Evolutionary conservation across 2,113 vertebrate species (phyloP), one percentile per base, ranked within the genome.

Genomic region (Ascaphus truei): DNA sequence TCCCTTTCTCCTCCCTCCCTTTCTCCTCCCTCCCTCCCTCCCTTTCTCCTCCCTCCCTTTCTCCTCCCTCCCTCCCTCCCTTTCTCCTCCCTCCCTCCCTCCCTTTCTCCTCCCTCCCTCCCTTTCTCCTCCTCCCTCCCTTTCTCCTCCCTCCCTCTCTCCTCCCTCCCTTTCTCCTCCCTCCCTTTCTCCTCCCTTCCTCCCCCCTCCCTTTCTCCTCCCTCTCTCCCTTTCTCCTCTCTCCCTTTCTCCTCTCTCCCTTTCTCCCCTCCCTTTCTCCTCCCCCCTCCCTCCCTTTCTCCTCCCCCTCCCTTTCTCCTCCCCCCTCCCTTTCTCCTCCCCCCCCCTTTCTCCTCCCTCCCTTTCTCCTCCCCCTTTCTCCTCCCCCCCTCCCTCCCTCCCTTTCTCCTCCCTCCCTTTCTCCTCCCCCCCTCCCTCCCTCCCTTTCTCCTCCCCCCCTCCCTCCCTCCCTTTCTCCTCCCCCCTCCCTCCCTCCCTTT

Each of bases 81-180:
- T 10, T 50, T 62, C 33, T 52, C 71, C 69, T 36, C 68, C 51
- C 7, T 61, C 12, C 30, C 29, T 55, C 45, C 16, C 9, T 12
- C 41, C 20, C 52, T 37, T 16, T 31, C 10, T 11, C 71, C 53
- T 16, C 7, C 73, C 61, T 23, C n/a, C n/a, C n/a, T n/a, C n/a
- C n/a, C n/a, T n/a, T n/a, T n/a, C n/a, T n/a, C n/a, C n/a, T n/a
- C n/a, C n/a, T 74, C 65, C 34, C 69, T 74, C 75, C 47, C 36
- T 77, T 74, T 66, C 58, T 47, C 52, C 29, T 15, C 51, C 1
- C 2, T 9, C 22, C 10, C n/a, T n/a, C n/a, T n/a, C n/a, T n/a
- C n/a, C 76, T 66, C 67, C 56, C 33, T 11, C 33, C 71, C 72
- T 76, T 64, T 74, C 77, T 83, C 78, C 77, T n/a, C n/a, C n/a